Evolutionary conservation across 1,140 invertebrate genomes (phyloP), one percentile per base, ranked within the genome.

Genomic region (Aphis gossypii): DNA sequence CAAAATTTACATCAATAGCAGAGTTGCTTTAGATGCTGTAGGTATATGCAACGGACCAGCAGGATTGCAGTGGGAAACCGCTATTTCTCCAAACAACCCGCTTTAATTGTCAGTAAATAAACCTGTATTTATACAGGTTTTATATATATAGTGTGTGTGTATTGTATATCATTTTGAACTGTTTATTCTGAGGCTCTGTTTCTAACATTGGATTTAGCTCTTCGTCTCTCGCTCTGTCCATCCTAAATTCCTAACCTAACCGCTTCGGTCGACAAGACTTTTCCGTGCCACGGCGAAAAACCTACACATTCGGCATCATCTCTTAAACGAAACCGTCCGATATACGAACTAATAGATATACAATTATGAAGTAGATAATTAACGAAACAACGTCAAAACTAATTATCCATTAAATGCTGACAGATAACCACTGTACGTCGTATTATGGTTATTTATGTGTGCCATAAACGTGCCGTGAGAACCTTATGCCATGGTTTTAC

Each of bases 71-170:
- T 25, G 51, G 25, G 38, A 89, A 56, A 89, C 51, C n/a, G 35
- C 51, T 25, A 89, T 89, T 89, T 56, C 88, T 89, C 21, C 35
- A 54, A 89, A 56, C 48, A 89, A 89, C 88, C 88, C 88, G 35
- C 87, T 38, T 56, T 89, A 89, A 89, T 89, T 89, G 51, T 89
- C 88, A 56, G 48, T 56, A 89, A 89, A 89, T 89, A 89, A 56
- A 89, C 51, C 48, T 89, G 35, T 54, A 54, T 38, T 38, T 54
- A 48, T n/a, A 48, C 30, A n/a, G 60, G 60, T 41, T 38, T 84
- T 48, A 87, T 48, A 48, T 87, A 46, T 46, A 46, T 46, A n/a
- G 14, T 82, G 14, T 51, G 48, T 30, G 25, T 86, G 25, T 35
- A 20, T 25, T 46, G 23, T 46, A 30, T 88, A 88, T 88, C 20